Evolutionary conservation across 1,140 invertebrate genomes (phyloP).

Genomic region (Kradibia gibbosae): DNA sequence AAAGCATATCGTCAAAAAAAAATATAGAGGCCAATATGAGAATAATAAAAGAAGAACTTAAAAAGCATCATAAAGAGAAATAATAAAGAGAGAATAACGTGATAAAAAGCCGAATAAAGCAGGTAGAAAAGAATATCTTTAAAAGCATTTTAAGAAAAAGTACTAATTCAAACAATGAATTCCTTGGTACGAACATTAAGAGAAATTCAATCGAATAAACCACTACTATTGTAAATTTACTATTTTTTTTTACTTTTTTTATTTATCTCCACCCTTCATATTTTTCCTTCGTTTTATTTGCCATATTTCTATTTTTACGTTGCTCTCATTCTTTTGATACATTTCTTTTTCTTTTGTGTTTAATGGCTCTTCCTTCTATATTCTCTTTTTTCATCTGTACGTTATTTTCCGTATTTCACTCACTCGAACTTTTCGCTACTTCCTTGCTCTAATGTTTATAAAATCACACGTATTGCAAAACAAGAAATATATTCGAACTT

Average conservation of each 20-base stretch:
- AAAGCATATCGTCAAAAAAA: neutral
- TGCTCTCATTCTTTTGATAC: neutral
- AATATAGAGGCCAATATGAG: neutral
- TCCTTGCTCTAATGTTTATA: neutral
- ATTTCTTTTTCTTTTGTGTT: neutral
- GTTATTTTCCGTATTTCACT: neutral
- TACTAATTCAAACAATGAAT: slow-evolving; percentile 19
- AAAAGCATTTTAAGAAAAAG: neutral
- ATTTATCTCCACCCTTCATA: neutral
- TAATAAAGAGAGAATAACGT: neutral
- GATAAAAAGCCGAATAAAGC: neutral
- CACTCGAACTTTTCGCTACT: neutral
- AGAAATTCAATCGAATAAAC: neutral
- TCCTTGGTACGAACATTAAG: neutral
- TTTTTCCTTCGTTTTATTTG: neutral
- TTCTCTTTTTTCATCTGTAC: neutral
- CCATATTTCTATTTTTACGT: neutral
- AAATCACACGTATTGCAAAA: neutral
- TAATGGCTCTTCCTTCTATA: neutral
- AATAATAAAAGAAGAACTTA: neutral
- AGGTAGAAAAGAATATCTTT: neutral
- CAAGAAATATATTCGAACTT: neutral
- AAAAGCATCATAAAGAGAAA: neutral
- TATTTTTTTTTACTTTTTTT: neutral
- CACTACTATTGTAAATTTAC: neutral